Base-by-base conservation (phyloP, 2,888 invertebrate species). In the Venusia cambrica region DNA sequence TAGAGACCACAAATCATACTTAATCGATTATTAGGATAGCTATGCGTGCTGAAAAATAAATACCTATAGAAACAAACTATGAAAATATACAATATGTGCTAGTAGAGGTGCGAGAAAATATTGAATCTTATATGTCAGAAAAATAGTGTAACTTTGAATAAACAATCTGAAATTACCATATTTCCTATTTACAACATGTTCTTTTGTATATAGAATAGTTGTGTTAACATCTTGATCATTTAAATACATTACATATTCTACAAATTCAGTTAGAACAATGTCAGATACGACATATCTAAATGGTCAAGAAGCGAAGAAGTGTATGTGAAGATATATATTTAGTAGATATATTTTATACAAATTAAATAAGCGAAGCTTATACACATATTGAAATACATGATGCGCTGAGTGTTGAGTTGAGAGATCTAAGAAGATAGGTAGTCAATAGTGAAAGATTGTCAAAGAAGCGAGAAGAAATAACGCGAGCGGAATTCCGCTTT, bases 81-180 rank as follows among this genome's bases (percentile, higher is more conserved):
- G 76, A 81, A 83, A 84, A 81, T 84, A 81, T 76, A 66, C 57
- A 58, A 42, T 45, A 65, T 71, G 76, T 79, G 78, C 73, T 65
- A 60, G 41, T 48, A 73, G 73, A 61, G 73, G 78, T 74, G 78
- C 74, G 66, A 70, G 67, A 78, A 79, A 81, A 79, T 79, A 80
- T 78, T 36, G 63, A 65, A 66, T 73, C 53, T 72, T 73, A 78
- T 63, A 72, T 57, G 61, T 74, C 77, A 75, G 78, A 81, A 81
- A 73, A 83, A 83, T 80, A 80, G 68, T 72, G 69, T 75, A 69
- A 71, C 73, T 78, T 59, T 76, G 54, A 68, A 70, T 76, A 81
- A 74, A 78, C 47, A 68, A 79, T 84, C 73, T 57, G 77, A 83
- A 77, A 78, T 77, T 80, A 81, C 72, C 64, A 62, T 71, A 67